These are phyloP conservation scores for Cantharis rustica DNA, from an alignment of 2,888 invertebrate species.

Conservation along the genomic window DNA sequence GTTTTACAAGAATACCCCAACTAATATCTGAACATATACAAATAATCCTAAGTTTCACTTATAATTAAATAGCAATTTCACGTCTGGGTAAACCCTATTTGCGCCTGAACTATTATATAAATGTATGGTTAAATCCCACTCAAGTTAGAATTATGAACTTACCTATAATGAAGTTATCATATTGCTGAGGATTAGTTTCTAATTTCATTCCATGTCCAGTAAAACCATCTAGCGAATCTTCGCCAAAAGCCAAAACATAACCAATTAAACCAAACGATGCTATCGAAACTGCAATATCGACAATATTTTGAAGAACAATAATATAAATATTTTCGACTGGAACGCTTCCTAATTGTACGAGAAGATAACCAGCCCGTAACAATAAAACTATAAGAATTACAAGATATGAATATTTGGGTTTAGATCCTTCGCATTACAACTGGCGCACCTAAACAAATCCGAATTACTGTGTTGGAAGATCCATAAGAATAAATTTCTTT, in stretches of 20 bases:
- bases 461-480: conserved; percentile 4
- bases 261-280: conserved; percentile 46
- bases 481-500: neutral
- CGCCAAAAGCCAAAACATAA: conserved; percentile 44
- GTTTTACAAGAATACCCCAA: too few species aligned
- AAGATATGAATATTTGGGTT: neutral
- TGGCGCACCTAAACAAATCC: conserved; percentile 8
- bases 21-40: too few species aligned
- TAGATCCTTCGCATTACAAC: neutral
- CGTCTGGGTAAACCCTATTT: too few species aligned
- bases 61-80: too few species aligned
- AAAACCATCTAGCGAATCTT: conserved; percentile 40
- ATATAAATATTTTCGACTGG: conserved; percentile 50
- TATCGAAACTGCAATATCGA: conserved; percentile 48
- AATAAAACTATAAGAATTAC: conserved; percentile 36
- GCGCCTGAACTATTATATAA: too few species aligned
- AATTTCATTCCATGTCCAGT: conserved; percentile 46
- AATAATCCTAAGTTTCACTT: too few species aligned
- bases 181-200: conserved; percentile 24
- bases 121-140: too few species aligned
- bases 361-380: conserved; percentile 47
- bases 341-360: conserved; percentile 49
- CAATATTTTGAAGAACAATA: conserved; percentile 50
- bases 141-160: neutral
- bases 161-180: conserved; percentile 37